Conservation (phyloP, 2,888 invertebrate species). For the Nymphalis polychloros region DNA sequence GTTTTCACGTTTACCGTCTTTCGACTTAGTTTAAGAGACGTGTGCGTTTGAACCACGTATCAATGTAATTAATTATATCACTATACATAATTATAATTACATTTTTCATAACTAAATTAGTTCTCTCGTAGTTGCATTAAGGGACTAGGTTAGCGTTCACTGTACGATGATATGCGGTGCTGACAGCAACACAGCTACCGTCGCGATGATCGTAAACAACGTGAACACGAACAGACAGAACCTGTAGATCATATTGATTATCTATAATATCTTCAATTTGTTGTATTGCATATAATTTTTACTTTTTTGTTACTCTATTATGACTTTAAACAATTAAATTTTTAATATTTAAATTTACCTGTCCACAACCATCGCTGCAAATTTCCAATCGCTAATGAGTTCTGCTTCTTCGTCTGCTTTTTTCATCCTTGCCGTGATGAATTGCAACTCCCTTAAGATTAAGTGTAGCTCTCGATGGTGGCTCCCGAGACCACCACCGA, state of each 20-base stretch:
- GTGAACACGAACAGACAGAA: constrained; percentile 98
- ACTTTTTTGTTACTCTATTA: background rate
- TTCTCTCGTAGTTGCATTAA: constrained; percentile 64
- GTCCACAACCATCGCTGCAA: constrained; percentile 99
- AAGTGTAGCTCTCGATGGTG: constrained; percentile 93
- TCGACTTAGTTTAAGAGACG: constrained; percentile 66
- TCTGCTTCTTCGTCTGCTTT: constrained; percentile 97
- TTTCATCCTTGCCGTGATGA: constrained; percentile 96
- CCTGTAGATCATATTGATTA: constrained; percentile 72
- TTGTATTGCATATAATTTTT: background rate
- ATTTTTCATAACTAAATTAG: constrained; percentile 63
- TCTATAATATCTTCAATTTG: constrained; percentile 29
- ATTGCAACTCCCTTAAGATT: constrained; percentile 95
- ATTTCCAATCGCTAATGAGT: constrained; percentile 98
- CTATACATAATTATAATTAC: constrained; percentile 53
- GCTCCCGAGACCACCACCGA: constrained; percentile 82
- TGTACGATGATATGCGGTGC: constrained; percentile 98
- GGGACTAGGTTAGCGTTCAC: constrained; percentile 68
- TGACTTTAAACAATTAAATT: background rate
- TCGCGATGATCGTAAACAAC: constrained; percentile 95
- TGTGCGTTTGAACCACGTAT: constrained; percentile 79
- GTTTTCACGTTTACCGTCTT: constrained; percentile 67
- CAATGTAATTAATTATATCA: constrained; percentile 44
- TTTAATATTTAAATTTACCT: constrained; percentile 74
- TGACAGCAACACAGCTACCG: constrained; percentile 93